Evolutionary conservation across 1,140 invertebrate species (phyloP).

Genomic region (Macrotrachela quadricornifera): DNA sequence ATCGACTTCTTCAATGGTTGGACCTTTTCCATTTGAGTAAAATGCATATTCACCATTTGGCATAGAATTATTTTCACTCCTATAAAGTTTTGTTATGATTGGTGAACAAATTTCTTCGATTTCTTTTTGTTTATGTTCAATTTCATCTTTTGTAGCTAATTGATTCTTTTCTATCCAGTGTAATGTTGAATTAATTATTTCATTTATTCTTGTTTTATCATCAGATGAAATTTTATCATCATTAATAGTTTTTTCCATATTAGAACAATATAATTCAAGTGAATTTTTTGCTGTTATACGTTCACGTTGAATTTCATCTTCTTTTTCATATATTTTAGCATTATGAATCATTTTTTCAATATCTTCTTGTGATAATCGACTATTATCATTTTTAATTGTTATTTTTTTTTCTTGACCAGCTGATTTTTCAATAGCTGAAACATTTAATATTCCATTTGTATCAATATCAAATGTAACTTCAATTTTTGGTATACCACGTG

Average conservation of each 20-base stretch:
- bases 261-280: conserved; percentile 16
- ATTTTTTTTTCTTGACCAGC: conserved; percentile 43
- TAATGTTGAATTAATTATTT: too few species aligned
- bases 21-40: too few species aligned
- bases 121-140: conserved; percentile 24
- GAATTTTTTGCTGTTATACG: conserved; percentile 20
- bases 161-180: conserved; percentile 32
- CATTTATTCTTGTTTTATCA: too few species aligned
- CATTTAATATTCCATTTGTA: conserved; percentile 53
- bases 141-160: conserved; percentile 30
- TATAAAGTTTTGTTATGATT: conserved; percentile 17
- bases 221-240: too few species aligned
- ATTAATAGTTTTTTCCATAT: too few species aligned
- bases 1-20: too few species aligned
- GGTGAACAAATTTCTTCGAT: conserved; percentile 19
- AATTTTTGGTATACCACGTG: conserved; percentile 20
- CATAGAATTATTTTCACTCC: too few species aligned
- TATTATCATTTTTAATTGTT: conserved; percentile 35
- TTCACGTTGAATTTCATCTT: conserved; percentile 23
- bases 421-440: conserved; percentile 51
- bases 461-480: conserved; percentile 61
- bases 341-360: conserved; percentile 38
- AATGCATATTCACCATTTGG: too few species aligned
- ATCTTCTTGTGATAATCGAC: conserved; percentile 29
- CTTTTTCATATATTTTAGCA: conserved; percentile 35